These are phyloP conservation scores for Iselma pallidipennis DNA, from an alignment of 2,888 invertebrate species.

Conservation along the genomic window DNA sequence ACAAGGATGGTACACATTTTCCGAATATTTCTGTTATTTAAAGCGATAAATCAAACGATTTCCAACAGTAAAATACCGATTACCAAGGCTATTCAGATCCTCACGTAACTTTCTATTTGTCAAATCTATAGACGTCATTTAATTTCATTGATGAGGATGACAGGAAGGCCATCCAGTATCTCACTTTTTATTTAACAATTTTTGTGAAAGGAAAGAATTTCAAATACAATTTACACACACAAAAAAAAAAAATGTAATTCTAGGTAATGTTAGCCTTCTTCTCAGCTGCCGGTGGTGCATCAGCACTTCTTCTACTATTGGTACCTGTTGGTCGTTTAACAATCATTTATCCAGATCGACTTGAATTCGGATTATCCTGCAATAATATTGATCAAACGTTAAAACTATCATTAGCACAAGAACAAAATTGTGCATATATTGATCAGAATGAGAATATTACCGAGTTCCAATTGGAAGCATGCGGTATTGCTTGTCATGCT, in stretches of 20 bases:
- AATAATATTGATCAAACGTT: constrained; percentile 34
- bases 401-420: constrained; percentile 55
- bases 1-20: too few species aligned
- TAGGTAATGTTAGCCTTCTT: constrained; percentile 71
- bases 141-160: background rate
- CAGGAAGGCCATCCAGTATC: background rate
- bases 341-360: constrained; percentile 65
- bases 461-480: constrained; percentile 59
- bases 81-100: background rate
- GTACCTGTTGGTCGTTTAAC: constrained; percentile 74
- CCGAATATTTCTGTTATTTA: too few species aligned
- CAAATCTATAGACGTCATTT: background rate
- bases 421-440: constrained; percentile 41
- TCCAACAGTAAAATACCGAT: too few species aligned
- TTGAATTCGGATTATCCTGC: constrained; percentile 65
- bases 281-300: constrained; percentile 68
- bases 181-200: background rate
- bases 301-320: constrained; percentile 68
- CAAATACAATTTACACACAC: too few species aligned
- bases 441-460: constrained; percentile 41
- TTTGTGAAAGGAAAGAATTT: background rate
- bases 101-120: background rate
- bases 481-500: constrained; percentile 66
- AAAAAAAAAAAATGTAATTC: constrained; percentile 25
- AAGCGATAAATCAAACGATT: too few species aligned